Percentiles rank a stretch among this genome's conserved stretches.
Evolutionary conservation across 2,113 vertebrate genomes (phyloP).

Genomic region (Psophia crepitans): DNA sequence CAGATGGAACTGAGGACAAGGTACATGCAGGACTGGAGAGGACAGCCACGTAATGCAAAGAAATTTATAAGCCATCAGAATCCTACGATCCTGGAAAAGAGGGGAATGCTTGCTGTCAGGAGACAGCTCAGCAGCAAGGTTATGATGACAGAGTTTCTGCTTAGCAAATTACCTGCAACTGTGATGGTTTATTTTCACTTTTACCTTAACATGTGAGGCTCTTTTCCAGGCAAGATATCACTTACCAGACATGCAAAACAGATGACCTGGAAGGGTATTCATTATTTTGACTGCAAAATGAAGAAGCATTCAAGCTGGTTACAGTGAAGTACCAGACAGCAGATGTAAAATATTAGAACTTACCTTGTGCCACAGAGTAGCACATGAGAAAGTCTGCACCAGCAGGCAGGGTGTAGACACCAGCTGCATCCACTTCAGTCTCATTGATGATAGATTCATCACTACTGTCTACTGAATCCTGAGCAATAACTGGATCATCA

Average conservation of each 20-base stretch:
- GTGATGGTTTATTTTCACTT: not conserved
- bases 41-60: not conserved
- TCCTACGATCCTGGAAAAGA: not conserved
- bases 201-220: not conserved
- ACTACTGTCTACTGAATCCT: slow-evolving; percentile 75
- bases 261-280: not conserved
- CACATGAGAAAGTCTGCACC: slow-evolving; percentile 97
- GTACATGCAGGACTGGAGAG: not conserved
- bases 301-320: not conserved
- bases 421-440: slow-evolving; percentile 84
- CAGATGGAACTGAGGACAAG: not conserved
- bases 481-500: slow-evolving; percentile 76
- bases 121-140: not conserved
- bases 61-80: not conserved
- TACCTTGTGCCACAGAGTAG: slow-evolving; percentile 95
- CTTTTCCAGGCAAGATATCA: not conserved
- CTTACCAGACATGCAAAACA: not conserved
- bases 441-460: slow-evolving; percentile 6
- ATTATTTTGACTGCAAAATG: not conserved
- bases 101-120: not conserved
- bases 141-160: not conserved
- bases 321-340: not conserved
- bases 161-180: not conserved
- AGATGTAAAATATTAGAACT: not conserved
- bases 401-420: slow-evolving; percentile 84